Evolutionary conservation across 2,113 vertebrate genomes (phyloP), one percentile per base, ranked within the genome.

Genomic region (Vireo altiloquus): DNA sequence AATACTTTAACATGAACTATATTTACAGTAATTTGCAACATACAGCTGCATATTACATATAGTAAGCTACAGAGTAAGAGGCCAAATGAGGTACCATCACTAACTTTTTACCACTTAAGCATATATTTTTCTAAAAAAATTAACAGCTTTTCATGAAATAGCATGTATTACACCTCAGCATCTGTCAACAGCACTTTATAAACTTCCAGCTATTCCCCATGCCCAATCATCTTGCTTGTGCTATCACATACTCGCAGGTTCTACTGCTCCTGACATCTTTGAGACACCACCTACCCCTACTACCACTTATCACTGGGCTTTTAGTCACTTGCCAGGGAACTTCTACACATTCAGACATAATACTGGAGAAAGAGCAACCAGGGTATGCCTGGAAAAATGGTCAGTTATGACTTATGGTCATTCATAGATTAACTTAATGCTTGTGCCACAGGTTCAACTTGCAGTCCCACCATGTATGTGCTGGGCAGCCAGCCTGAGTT

Each of bases 401-500:
- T n/a, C 49, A 31, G 39, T 64, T 47, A 47, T 31, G 2, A 2
- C 31, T 54, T 16, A 35, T 0, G 2, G 30, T 60, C 35, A 56
- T 72, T 49, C 40, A 68, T 1, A 79, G 17, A 82, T n/a, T 5
- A 79, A 37, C 21, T 25, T 24, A n/a, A 39, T 14, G 33, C 22
- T 42, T 21, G 4, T 57, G 70, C 24, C 35, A 20, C 70, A 85
- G 64, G 19, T 59, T n/a, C 1, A 0, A 31, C 52, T 27, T 4
- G 1, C 20, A 47, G 68, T 74, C 50, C 47, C 56, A 71, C 23
- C 22, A 37, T 0, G 0, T 18, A 23, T 4, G n/a, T 37, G 25
- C n/a, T 31, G 63, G 23, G 49, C 40, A 76, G 65, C 44, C 74
- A 60, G 24, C 9, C n/a, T 15, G 31, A 42, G 15, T 79, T 92